Evolutionary conservation across 1,140 invertebrate genomes (phyloP).

Genomic region (Lasaia peninsularis): DNA sequence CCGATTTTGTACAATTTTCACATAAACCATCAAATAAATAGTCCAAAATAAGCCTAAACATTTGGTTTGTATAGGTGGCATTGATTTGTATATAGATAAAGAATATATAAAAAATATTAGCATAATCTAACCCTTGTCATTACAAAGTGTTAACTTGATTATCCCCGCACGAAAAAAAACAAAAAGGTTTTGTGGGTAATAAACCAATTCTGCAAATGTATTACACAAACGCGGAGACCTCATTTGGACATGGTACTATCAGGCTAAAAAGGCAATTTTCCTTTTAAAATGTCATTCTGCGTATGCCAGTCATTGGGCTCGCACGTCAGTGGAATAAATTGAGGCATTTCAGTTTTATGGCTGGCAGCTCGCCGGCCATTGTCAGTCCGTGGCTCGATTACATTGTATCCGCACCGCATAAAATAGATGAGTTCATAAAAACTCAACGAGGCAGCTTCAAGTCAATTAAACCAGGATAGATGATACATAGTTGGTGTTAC

Average conservation of each 20-base stretch:
- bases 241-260: neutral
- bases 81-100: too few species aligned
- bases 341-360: constrained; percentile 42
- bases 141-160: too few species aligned
- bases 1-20: too few species aligned
- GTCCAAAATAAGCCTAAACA: too few species aligned
- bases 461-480: constrained; percentile 55
- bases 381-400: constrained; percentile 41
- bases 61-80: too few species aligned
- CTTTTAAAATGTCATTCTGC: constrained; percentile 9
- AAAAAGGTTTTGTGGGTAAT: neutral
- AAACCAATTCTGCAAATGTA: neutral
- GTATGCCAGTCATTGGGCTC: constrained; percentile 16
- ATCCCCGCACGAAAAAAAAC: too few species aligned
- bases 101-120: too few species aligned
- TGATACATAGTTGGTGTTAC: constrained; percentile 45
- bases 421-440: constrained; percentile 66
- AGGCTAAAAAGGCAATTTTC: constrained; percentile 7
- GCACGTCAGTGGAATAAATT: constrained; percentile 41
- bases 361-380: constrained; percentile 30
- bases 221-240: neutral
- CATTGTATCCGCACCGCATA: constrained; percentile 50
- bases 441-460: constrained; percentile 51
- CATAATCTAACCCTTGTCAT: too few species aligned
- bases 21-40: too few species aligned